Base-by-base conservation (phyloP, 1,140 invertebrate genomes). In the Venturia canescens region DNA sequence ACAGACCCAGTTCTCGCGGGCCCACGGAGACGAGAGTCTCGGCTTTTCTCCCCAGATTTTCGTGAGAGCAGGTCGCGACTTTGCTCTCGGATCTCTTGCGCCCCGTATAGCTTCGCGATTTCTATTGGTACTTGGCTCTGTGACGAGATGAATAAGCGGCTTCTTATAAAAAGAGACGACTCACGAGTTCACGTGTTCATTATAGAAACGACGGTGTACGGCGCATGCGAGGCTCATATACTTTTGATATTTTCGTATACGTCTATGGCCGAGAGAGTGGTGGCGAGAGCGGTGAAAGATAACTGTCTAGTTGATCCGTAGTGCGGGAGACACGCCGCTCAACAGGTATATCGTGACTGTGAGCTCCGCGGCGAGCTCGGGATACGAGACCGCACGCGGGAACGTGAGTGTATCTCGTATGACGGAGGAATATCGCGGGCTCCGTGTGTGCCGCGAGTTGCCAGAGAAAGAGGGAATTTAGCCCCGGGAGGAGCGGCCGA, bases 271-370 rank as follows among this genome's bases (percentile, higher is more conserved):
- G n/a, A n/a, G n/a, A n/a, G n/a, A n/a, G n/a, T n/a, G n/a, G 29
- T 15, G 5, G 3, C n/a, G n/a, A 27, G 23, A 31, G 72, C 53
- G 72, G 72, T 76, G 72, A 76, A 60, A 76, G 72, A 76, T 60
- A 76, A 76, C 72, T 60, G 72, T 76, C 72, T 76, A 76, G 72
- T 63, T 76, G 57, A 76, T 76, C 72, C 27, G 21, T 76, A 31
- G 50, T 60, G 72, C 21, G n/a, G 48, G 71, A 74, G 72, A 27
- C 26, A 53, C 31, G 31, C 63, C 63, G 31, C 63, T 76, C 72
- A 53, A 76, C 72, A 76, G 72, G 72, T 76, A 76, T 76, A 76
- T 76, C 72, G 72, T 76, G 72, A 76, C 72, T 76, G n/a, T n/a
- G 31, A 29, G 29, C 72, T 60, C 38, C 34, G 3, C 38, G 38